Evolutionary conservation across 2,888 invertebrate genomes (phyloP).

Genomic region (Hemaris fuciformis): DNA sequence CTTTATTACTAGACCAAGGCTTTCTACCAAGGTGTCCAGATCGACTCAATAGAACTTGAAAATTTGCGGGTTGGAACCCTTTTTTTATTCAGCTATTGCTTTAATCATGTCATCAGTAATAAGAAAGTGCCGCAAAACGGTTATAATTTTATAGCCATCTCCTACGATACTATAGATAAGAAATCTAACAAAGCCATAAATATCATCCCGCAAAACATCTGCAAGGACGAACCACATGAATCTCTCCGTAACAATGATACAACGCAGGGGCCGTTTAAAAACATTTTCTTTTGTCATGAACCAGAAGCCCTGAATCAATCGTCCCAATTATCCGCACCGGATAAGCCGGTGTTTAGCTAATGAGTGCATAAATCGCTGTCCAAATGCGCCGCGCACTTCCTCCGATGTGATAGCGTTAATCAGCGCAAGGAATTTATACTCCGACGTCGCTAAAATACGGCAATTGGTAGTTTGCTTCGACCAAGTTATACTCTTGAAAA

Average conservation of each 20-base stretch:
- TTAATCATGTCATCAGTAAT: no score
- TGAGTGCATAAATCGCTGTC: constrained; percentile 73
- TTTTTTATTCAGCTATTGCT: no score
- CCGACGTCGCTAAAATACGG: constrained; percentile 56
- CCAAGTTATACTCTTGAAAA: constrained; percentile 37
- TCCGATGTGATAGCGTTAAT: constrained; percentile 67
- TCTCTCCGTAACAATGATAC: not conserved
- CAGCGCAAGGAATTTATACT: constrained; percentile 64
- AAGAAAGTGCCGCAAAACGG: no score
- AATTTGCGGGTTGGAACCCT: no score
- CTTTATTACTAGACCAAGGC: no score
- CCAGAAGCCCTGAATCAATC: constrained; percentile 54
- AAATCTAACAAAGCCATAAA: not conserved
- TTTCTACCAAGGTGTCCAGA: no score
- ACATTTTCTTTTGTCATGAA: constrained; percentile 25
- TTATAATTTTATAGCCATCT: no score
- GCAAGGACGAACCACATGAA: not conserved
- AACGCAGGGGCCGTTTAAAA: not conserved
- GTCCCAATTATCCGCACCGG: constrained; percentile 58
- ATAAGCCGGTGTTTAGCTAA: constrained; percentile 66
- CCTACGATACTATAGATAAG: not conserved
- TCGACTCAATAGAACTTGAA: no score
- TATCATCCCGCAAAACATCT: not conserved
- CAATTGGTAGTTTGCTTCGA: constrained; percentile 39
- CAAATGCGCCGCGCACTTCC: constrained; percentile 47